A percentile compares a stretch with the other conserved stretches of the same genome.
Evolutionary conservation across 2,113 vertebrate genomes (phyloP).

Genomic region (Peromyscus polionotus): DNA sequence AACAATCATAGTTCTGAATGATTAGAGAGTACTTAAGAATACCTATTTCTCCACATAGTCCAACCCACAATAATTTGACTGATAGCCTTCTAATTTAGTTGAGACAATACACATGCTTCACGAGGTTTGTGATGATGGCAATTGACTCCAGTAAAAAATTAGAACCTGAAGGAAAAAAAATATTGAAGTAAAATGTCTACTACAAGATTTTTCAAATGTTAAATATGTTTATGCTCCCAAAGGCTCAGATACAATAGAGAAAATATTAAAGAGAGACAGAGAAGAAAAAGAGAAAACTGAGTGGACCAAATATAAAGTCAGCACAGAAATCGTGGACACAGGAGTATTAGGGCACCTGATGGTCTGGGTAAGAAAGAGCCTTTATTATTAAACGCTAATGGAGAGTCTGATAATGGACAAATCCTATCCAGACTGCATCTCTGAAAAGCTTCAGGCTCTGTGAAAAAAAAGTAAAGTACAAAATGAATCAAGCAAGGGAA

Average conservation of each 20-base stretch:
- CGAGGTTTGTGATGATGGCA: not conserved
- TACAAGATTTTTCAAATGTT: not conserved
- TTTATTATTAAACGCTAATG: slow-evolving; percentile 2
- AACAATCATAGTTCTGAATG: not conserved
- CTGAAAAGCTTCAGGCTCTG: not conserved
- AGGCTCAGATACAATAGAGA: not conserved
- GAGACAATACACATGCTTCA: not conserved
- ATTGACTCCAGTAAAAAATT: not conserved
- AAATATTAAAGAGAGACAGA: not conserved
- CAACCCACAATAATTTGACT: not conserved
- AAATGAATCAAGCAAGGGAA: not conserved
- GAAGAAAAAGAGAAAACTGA: not conserved
- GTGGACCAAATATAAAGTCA: slow-evolving; percentile 2
- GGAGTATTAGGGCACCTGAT: not conserved
- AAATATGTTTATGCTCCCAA: not conserved
- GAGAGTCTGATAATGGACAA: not conserved
- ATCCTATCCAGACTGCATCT: not conserved
- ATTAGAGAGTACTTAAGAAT: not conserved
- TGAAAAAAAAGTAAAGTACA: not conserved
- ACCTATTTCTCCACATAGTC: not conserved
- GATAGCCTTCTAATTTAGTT: not conserved
- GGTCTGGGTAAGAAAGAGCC: not conserved
- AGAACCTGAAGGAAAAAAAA: not conserved
- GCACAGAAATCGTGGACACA: not conserved
- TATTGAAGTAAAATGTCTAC: not conserved